Evolutionary conservation across 2,113 vertebrate species (phyloP), one percentile per base, ranked within the genome.

Genomic region (Oxygymnocypris stewartii): DNA sequence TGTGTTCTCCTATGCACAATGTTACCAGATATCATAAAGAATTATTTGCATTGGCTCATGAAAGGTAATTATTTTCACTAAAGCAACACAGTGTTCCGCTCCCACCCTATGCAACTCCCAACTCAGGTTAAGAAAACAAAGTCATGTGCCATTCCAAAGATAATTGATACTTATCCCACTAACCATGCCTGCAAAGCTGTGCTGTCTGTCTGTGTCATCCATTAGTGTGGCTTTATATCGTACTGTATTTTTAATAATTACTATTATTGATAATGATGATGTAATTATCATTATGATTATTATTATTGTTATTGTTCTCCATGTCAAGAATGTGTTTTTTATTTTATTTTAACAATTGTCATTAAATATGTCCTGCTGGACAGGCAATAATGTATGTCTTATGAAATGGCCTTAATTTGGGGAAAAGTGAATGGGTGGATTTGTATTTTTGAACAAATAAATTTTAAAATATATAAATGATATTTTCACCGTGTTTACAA

Each of bases 281-380:
- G 93, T 93, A 78, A 82, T 86, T 88, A 81, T 90, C 89, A 89
- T 91, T 93, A 93, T 91, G 90, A 92, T 92, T 93, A 91, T 92
- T 90, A 92, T 87, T 93, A 91, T 94, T 94, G 88, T 94, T 94
- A 91, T 94, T 92, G 92, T 93, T 87, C 87, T 93, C 90, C 61
- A 67, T 94, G 92, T 91, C 91, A 93, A 92, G 92, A 92, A 90
- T 93, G 90, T 93, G 91, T 93, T 93, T 86, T 85, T 93, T 31
- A 31, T 31, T 93, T 71, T 9, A 57, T 61, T 37, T 81, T 49
- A 82, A 93, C 91, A 92, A 57, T 93, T 93, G 93, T 92, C 93
- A 94, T 93, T 93, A 93, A 92, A 84, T 91, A 93, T 69, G 93
- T 94, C 94, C 95, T 95, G 95, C 95, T 95, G 95, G 95, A 94